Conservation (phyloP, 2,797 vertebrate species). For the Lophotriccus pileatus region DNA sequence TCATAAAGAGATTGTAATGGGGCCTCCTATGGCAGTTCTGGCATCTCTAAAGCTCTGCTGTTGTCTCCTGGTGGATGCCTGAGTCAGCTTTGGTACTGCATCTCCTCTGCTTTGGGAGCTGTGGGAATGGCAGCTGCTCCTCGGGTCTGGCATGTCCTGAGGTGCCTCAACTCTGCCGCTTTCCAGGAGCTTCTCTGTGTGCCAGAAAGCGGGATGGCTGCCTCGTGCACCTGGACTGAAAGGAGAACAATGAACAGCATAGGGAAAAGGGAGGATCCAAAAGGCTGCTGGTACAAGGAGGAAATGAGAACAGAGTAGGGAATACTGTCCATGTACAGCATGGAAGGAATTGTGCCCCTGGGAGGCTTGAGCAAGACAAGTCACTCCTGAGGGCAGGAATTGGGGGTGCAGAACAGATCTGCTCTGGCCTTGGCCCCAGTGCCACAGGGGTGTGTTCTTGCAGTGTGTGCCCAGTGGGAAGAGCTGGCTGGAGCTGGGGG, state of each 20-base stretch:
- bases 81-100: not conserved
- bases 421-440: not conserved
- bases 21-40: not conserved
- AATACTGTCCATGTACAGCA: not conserved
- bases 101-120: not conserved
- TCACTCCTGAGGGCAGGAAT: not conserved
- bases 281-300: not conserved
- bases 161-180: not conserved
- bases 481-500: not conserved
- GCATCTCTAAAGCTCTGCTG: not conserved
- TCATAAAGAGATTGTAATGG: not conserved
- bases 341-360: not conserved
- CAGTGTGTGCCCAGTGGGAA: not conserved
- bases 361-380: not conserved
- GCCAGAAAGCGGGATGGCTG: not conserved
- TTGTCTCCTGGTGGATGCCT: not conserved
- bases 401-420: not conserved
- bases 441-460: not conserved
- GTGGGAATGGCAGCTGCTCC: not conserved
- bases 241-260: not conserved
- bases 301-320: not conserved
- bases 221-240: not conserved
- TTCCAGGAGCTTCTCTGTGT: not conserved
- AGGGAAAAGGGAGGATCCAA: not conserved
- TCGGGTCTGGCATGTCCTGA: not conserved